Conservation (phyloP, 2,113 vertebrate genomes). For the Donacobius atricapilla region DNA sequence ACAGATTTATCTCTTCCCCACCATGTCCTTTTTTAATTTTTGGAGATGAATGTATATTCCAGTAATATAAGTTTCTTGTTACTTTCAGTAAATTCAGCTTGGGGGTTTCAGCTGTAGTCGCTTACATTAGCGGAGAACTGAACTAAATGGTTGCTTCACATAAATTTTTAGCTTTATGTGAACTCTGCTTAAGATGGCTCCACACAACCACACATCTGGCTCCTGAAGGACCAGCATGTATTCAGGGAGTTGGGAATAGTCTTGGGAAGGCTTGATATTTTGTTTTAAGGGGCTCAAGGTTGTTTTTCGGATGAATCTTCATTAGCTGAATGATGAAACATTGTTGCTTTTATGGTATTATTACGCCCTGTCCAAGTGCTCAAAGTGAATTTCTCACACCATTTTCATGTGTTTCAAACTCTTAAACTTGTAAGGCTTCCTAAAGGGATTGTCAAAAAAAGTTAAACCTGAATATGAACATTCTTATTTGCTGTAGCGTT, state of each 20-base stretch:
- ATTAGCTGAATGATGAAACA: not conserved
- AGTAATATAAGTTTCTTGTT: not conserved
- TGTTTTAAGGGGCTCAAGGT: not conserved
- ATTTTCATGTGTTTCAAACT: not conserved
- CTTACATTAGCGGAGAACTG: not conserved
- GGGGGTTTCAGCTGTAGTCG: not conserved
- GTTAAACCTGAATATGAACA: not conserved
- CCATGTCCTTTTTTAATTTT: not conserved
- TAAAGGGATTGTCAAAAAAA: not conserved
- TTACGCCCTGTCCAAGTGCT: not conserved
- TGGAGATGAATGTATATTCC: not conserved
- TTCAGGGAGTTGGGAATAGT: not conserved
- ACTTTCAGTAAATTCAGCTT: not conserved
- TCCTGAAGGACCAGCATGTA: not conserved
- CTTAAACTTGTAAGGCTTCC: not conserved
- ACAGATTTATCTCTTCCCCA: not conserved
- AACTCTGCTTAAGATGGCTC: not conserved
- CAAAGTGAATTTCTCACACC: not conserved
- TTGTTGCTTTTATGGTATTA: not conserved
- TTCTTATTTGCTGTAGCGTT: not conserved
- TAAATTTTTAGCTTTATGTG: not conserved
- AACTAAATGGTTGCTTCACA: not conserved
- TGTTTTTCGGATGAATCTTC: not conserved
- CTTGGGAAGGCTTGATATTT: not conserved
- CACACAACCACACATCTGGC: not conserved